Conservation (phyloP, 2,888 invertebrate species). For the Ectemnius continuus region DNA sequence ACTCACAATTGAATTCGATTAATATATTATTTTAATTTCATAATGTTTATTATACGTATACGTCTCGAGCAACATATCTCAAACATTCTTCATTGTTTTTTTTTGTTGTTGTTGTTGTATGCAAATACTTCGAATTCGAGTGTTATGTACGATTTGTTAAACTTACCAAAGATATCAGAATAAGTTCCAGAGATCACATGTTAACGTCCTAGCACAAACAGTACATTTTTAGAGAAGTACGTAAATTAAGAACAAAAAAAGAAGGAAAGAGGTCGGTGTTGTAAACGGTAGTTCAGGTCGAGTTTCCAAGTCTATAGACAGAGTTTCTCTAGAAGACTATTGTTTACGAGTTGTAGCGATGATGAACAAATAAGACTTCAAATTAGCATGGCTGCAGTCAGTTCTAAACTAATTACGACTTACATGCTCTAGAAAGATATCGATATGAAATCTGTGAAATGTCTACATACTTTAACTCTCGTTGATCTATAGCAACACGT, state of each 20-base stretch:
- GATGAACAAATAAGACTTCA: neutral
- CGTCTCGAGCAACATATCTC: too few species aligned
- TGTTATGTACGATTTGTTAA: neutral
- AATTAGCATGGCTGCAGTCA: too few species aligned
- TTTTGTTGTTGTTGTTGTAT: neutral
- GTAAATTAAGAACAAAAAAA: neutral
- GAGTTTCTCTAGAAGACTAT: neutral
- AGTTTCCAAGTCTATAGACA: neutral
- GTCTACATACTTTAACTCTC: too few species aligned
- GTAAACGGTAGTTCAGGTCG: neutral
- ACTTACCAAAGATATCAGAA: slow-evolving; percentile 36
- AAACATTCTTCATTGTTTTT: neutral
- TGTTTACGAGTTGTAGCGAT: neutral
- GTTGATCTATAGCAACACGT: too few species aligned
- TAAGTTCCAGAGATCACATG: slow-evolving; percentile 16
- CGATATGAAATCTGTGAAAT: too few species aligned
- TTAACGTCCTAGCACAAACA: slow-evolving; percentile 12
- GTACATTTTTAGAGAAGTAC: slow-evolving; percentile 2
- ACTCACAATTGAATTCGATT: too few species aligned
- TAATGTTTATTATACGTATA: too few species aligned
- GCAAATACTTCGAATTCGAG: slow-evolving; percentile 3
- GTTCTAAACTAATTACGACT: too few species aligned
- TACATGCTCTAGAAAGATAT: too few species aligned
- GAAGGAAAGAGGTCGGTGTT: neutral
- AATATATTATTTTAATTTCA: too few species aligned